Base-by-base conservation (phyloP, 1,140 invertebrate genomes). In the Grapholita molesta region DNA sequence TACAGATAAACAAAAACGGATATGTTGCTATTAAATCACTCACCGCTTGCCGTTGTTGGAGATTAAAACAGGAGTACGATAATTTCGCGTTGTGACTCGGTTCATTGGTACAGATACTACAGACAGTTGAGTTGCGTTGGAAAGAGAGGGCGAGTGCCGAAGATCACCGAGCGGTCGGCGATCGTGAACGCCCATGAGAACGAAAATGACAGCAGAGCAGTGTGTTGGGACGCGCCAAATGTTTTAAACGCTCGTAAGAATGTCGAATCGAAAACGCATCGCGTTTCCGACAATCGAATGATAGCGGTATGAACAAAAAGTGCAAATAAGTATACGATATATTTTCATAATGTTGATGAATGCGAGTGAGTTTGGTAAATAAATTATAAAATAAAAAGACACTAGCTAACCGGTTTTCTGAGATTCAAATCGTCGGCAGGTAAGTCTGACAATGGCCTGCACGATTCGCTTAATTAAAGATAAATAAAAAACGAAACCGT, bases 401-500 rank as follows among this genome's bases (percentile, higher is more conserved):
- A 85, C 81, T 84, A 78, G 68, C 73, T 78, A 86, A 90, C 88
- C 86, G 86, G 86, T 88, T 77, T 76, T 73, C 70, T 76, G 74
- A 85, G 83, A 85, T 88, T 89, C 82, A 84, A 87, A 88, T 90
- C 88, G 77, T 77, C 76, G 79, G 78, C 84, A 88, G 86, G 88
- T 90, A 90, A 90, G 85, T 85, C 79, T 82, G 86, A 90, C 86
- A 89, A 89, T 89, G 85, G 86, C 80, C 83, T 76, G 79, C 82
- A 84, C 85, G 84, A 87, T 85, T 83, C 86, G 81, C 82, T 88
- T 90, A 90, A 90, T 90, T 90, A 90, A 89, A 86, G 84, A 87
- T 84, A 90, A 88, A 90, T 84, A 88, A 90, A 84, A 88, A 82
- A 87, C 75, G 77, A 78, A 83, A 70, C 52, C 25, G 21, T 28